Base-by-base conservation (phyloP, 1,140 invertebrate genomes). In the Mercenaria mercenaria region DNA sequence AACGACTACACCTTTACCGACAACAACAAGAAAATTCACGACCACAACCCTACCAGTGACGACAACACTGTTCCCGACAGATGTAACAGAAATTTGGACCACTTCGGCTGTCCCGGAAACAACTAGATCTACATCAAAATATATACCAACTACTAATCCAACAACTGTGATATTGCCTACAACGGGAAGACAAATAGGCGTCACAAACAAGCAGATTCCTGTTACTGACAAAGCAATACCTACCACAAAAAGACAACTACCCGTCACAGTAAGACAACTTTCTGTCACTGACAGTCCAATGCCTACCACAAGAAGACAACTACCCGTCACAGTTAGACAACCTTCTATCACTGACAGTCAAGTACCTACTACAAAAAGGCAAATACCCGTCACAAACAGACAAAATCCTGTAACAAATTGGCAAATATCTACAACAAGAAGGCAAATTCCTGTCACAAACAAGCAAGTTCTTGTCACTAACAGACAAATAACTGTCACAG, bases 1-100 rank as follows among this genome's bases (percentile, higher is more conserved):
- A 41, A 87, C 84, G 29, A 87, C 72, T 39, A 87, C 72, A 15
- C 13, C 34, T 23, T 26, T 4, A 56, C 47, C 72, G 32, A 39
- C 69, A 32, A 59, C 52, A 64, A 43, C 61, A 47, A 72, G 23
- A 79, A 50, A 20, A 52, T 1, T 50, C 18, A 79, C 77, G 26
- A 81, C 77, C 11, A 59, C 77, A 37, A 1, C 29, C 6, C 34
- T 29, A 43, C 56, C 56, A 43, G 39, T n/a, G 41, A 67, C 80
- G 43, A 83, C 80, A 13, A 82, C 80, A 10, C 11, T 67, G 39
- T 26, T 26, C 20, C 56, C 41, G 0, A 56, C 80, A 39, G 8
- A 43, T 15, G 26, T 79, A 43, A n/a, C 39, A 26, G 43, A 76
- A 20, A 41, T 34, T 50, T 56, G 76, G 41, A 79, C 47, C 37